Evolutionary conservation across 2,113 vertebrate genomes (phyloP).

Genomic region (Pedionomus torquatus): DNA sequence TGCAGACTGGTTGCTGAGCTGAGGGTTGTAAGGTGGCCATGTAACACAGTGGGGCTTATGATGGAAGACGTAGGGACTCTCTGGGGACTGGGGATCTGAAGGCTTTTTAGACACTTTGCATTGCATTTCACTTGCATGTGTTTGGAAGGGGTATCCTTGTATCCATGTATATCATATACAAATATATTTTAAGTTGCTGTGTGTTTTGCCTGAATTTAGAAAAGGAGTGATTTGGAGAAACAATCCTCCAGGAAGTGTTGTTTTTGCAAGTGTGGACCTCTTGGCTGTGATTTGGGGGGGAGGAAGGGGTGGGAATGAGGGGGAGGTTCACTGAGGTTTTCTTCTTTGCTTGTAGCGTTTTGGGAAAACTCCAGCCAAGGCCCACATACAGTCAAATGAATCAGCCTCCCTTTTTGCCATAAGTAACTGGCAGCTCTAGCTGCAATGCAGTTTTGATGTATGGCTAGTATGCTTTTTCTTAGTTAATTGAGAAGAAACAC

Average conservation of each 20-base stretch:
- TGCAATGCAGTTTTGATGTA: constrained; percentile 65
- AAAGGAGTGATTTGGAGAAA: constrained; percentile 21
- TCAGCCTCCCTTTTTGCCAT: constrained; percentile 42
- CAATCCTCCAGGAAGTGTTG: constrained; percentile 25
- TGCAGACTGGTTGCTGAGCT: not conserved
- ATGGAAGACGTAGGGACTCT: not conserved
- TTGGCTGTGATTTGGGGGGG: constrained; percentile 7
- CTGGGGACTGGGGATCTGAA: not conserved
- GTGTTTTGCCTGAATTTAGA: constrained; percentile 46
- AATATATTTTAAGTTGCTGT: not conserved
- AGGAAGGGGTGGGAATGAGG: constrained; percentile 48
- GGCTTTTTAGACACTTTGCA: not conserved
- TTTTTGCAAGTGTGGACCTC: not conserved
- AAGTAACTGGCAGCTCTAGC: constrained; percentile 54
- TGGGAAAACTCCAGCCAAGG: constrained; percentile 63
- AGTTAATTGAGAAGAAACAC: constrained; percentile 35
- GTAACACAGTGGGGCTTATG: rapidly evolving
- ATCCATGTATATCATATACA: not conserved
- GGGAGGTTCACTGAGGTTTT: constrained; percentile 48
- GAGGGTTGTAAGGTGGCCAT: not conserved
- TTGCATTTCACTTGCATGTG: not conserved
- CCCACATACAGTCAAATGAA: constrained; percentile 48
- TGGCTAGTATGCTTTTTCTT: constrained; percentile 3
- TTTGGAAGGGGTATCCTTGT: not conserved
- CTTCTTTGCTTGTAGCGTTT: constrained; percentile 7